These are phyloP conservation scores for Ophioninae sp. DNA, from an alignment of 2,888 invertebrate genomes.

Conservation along the genomic window DNA sequence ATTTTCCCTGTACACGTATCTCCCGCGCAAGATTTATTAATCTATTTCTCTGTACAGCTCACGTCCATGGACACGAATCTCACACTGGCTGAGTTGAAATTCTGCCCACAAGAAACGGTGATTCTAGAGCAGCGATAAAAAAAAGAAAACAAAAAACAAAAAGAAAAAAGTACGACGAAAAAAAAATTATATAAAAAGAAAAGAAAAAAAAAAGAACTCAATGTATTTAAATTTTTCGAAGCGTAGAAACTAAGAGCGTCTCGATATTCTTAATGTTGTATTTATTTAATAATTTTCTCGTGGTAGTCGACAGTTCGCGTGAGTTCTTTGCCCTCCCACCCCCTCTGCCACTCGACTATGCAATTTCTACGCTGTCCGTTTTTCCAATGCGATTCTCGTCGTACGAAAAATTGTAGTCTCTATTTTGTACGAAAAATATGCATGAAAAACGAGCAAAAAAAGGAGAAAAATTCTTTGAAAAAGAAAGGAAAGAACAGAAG, in stretches of 20 bases:
- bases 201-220: slow-evolving; percentile 48
- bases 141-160: slow-evolving; percentile 42
- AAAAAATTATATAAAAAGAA: slow-evolving; percentile 29
- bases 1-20: neutral
- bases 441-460: slow-evolving; percentile 26
- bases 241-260: slow-evolving; percentile 75
- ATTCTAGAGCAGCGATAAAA: slow-evolving; percentile 94
- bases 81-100: slow-evolving; percentile 91
- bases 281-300: slow-evolving; percentile 77
- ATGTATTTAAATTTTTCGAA: slow-evolving; percentile 62
- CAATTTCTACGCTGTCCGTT: slow-evolving; percentile 72
- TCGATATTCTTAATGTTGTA: slow-evolving; percentile 77
- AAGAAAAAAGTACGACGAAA: slow-evolving; percentile 26
- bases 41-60: slow-evolving; percentile 83
- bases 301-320: slow-evolving; percentile 71
- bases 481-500: slow-evolving; percentile 8
- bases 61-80: slow-evolving; percentile 89
- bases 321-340: slow-evolving; percentile 60
- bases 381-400: slow-evolving; percentile 70
- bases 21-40: slow-evolving; percentile 7
- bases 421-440: slow-evolving; percentile 72
- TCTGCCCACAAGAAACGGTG: slow-evolving; percentile 96
- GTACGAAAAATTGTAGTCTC: slow-evolving; percentile 72
- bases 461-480: slow-evolving; percentile 4
- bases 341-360: slow-evolving; percentile 62